Evolutionary conservation across 2,888 invertebrate genomes (phyloP).

Genomic region (Eilema caniola): DNA sequence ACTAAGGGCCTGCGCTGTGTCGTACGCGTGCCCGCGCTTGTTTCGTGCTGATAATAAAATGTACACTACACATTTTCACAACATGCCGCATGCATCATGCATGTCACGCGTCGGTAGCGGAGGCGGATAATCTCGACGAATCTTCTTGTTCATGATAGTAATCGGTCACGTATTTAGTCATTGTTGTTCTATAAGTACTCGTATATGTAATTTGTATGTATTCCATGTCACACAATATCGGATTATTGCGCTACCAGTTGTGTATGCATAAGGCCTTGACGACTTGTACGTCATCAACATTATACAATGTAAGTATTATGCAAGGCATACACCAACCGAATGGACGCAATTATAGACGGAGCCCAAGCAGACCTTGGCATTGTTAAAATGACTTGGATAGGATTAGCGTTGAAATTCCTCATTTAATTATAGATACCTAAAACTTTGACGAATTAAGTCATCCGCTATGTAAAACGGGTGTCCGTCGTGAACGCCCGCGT

Average conservation of each 20-base stretch:
- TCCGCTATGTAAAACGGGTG: neutral
- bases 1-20: too few relatives aligned
- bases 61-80: too few relatives aligned
- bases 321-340: neutral
- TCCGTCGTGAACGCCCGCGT: too few relatives aligned
- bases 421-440: neutral
- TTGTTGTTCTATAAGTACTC: neutral
- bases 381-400: neutral
- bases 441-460: neutral
- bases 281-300: neutral
- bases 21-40: too few relatives aligned
- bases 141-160: neutral
- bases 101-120: too few relatives aligned
- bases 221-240: neutral
- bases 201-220: constrained; percentile 6
- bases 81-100: too few relatives aligned
- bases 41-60: too few relatives aligned
- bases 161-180: neutral
- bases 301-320: neutral
- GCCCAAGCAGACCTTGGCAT: neutral
- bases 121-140: neutral
- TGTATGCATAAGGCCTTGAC: neutral
- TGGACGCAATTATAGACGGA: neutral
- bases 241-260: neutral
- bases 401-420: neutral